phyloP scores from a whole-genome alignment of 2,113 vertebrate genomes.

The Condylura cristata region DNA sequence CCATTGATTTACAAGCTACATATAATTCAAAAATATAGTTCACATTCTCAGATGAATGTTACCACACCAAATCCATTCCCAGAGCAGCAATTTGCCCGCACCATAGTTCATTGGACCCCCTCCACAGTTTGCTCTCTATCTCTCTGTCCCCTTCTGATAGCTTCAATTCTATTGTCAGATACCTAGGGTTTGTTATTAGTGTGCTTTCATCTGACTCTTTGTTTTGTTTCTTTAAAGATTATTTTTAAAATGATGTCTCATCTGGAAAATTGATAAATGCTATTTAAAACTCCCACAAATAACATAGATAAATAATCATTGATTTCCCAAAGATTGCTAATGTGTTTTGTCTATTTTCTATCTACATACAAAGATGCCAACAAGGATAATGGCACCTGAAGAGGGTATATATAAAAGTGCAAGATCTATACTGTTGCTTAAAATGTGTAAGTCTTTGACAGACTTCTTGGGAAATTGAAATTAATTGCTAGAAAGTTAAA shows the following conservation, averaged over 20 bases:
- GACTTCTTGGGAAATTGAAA: conserved; percentile 64
- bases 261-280: not conserved
- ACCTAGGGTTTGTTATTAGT: too few relatives aligned
- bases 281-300: not conserved
- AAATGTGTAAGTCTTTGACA: conserved; percentile 54
- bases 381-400: conserved; percentile 47
- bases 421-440: conserved; percentile 60
- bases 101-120: too few relatives aligned
- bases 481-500: conserved; percentile 52
- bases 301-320: not conserved
- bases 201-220: too few relatives aligned
- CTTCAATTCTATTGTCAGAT: too few relatives aligned
- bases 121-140: too few relatives aligned
- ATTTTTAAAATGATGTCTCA: not conserved
- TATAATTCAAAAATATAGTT: too few relatives aligned
- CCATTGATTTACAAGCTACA: too few relatives aligned
- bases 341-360: conserved; percentile 34
- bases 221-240: not conserved
- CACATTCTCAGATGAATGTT: too few relatives aligned
- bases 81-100: too few relatives aligned
- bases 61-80: too few relatives aligned
- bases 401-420: not conserved
- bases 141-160: too few relatives aligned
- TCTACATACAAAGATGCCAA: conserved; percentile 24
- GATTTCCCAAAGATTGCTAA: conserved; percentile 9